A percentile compares a stretch with the other conserved stretches of the same genome.
Conservation (phyloP, 1,140 invertebrate species). For the Hesperophylax magnus region DNA sequence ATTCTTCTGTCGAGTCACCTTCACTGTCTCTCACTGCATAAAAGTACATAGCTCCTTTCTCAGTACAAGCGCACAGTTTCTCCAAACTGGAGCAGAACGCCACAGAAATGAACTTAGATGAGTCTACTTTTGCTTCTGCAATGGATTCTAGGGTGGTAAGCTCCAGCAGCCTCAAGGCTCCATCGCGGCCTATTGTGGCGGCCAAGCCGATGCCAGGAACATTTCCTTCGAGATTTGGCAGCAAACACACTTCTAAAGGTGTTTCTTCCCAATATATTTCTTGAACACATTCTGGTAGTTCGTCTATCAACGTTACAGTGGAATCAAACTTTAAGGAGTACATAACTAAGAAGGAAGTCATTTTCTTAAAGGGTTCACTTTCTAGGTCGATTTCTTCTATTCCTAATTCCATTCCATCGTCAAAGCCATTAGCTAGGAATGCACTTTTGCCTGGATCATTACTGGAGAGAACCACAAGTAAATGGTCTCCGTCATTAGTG, state of each 20-base stretch:
- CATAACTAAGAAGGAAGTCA: slow-evolving; percentile 62
- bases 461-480: slow-evolving; percentile 75
- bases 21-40: slow-evolving; percentile 82
- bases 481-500: slow-evolving; percentile 75
- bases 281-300: slow-evolving; percentile 75
- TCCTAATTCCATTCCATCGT: slow-evolving; percentile 62
- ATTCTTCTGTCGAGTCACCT: slow-evolving; percentile 78
- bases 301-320: slow-evolving; percentile 71
- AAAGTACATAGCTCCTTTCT: slow-evolving; percentile 85
- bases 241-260: slow-evolving; percentile 77
- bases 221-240: slow-evolving; percentile 73
- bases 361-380: slow-evolving; percentile 13
- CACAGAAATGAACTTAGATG: slow-evolving; percentile 80
- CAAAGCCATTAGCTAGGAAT: slow-evolving; percentile 46
- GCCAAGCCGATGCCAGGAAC: slow-evolving; percentile 64
- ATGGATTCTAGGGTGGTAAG: slow-evolving; percentile 76
- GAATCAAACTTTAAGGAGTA: slow-evolving; percentile 74
- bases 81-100: slow-evolving; percentile 87
- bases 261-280: slow-evolving; percentile 76
- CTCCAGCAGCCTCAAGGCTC: slow-evolving; percentile 78
- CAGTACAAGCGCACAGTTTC: slow-evolving; percentile 86
- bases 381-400: slow-evolving; percentile 62
- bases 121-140: slow-evolving; percentile 75
- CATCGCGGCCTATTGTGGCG: slow-evolving; percentile 76
- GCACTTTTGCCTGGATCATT: slow-evolving; percentile 59